phyloP scores from a whole-genome alignment of 1,140 invertebrate species.

The Euura lappo region DNA sequence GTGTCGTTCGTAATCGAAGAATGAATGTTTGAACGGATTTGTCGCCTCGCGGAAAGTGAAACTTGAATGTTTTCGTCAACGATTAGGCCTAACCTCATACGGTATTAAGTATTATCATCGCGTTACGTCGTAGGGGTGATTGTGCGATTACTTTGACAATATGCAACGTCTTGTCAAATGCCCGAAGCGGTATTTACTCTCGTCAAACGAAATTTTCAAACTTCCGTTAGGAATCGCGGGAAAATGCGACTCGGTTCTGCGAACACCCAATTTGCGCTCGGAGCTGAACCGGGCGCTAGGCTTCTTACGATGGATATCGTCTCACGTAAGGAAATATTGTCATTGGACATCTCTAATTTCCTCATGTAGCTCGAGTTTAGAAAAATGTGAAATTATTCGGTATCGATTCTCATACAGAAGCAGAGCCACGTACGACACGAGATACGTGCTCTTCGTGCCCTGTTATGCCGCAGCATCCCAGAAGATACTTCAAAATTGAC shows the following conservation, averaged over 20 bases:
- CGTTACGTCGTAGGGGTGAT: too few relatives aligned
- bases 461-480: slow-evolving; percentile 44
- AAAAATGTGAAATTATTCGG: not conserved
- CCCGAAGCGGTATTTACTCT: not conserved
- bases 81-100: too few relatives aligned
- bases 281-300: not conserved
- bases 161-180: not conserved
- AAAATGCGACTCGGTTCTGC: not conserved
- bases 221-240: not conserved
- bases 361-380: not conserved
- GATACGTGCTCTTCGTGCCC: slow-evolving; percentile 21
- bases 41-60: too few relatives aligned
- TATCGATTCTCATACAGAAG: not conserved
- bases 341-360: not conserved
- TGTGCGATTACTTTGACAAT: not conserved
- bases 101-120: too few relatives aligned
- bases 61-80: too few relatives aligned
- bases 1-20: too few relatives aligned
- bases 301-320: not conserved
- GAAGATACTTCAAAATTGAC: slow-evolving; percentile 44
- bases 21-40: too few relatives aligned
- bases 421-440: not conserved
- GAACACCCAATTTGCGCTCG: not conserved
- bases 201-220: not conserved
- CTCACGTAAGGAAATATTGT: not conserved